A percentile compares a stretch with the other conserved stretches of the same genome.
Conservation (phyloP, 2,797 vertebrate genomes). For the Phataginus tricuspis region DNA sequence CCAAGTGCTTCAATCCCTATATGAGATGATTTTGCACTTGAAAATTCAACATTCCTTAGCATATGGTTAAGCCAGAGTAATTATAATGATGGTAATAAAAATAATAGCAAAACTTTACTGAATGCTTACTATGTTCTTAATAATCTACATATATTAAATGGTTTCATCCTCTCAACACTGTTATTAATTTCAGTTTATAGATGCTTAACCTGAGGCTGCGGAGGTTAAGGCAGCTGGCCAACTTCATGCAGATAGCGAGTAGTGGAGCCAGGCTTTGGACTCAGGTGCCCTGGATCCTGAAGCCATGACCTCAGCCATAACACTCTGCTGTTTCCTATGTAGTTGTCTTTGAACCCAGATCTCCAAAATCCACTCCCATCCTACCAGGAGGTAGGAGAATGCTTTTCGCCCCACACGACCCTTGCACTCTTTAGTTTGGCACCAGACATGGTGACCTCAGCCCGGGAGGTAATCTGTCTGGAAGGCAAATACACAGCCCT, state of each 20-base stretch:
- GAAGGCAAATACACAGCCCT: not conserved
- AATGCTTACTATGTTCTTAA: not conserved
- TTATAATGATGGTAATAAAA: not conserved
- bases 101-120: not conserved
- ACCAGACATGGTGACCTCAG: not conserved
- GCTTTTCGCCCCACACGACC: not conserved
- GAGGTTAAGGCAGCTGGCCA: not conserved
- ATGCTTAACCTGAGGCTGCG: not conserved
- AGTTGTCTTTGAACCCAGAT: not conserved
- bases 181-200: not conserved
- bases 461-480: not conserved
- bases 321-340: not conserved
- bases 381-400: not conserved
- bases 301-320: not conserved
- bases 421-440: not conserved
- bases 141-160: not conserved
- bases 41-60: not conserved
- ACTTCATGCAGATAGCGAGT: not conserved
- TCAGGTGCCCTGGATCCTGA: not conserved
- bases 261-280: not conserved
- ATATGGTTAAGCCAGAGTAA: not conserved
- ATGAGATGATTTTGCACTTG: not conserved
- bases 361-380: not conserved
- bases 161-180: not conserved
- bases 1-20: not conserved